Percentiles rank a stretch among this genome's conserved stretches.
Evolutionary conservation across 2,888 invertebrate genomes (phyloP).

Genomic region (Cerastoderma edule): DNA sequence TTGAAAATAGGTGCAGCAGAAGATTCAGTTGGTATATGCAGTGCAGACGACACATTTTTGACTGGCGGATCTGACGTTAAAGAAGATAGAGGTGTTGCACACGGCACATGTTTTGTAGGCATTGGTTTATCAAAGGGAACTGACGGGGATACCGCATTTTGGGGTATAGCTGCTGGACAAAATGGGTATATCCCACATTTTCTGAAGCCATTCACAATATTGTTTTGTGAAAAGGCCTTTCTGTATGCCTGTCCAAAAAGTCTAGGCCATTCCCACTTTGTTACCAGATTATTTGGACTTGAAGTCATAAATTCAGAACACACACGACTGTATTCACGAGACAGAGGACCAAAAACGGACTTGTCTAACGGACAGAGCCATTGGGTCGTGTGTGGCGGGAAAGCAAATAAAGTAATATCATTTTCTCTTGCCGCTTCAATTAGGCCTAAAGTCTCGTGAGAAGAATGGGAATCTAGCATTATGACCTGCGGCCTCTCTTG

Average conservation of each 20-base stretch:
- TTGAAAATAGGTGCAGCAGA: too few relatives aligned
- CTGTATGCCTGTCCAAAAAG: not conserved
- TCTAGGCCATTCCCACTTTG: not conserved
- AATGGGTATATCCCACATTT: not conserved
- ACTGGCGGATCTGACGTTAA: too few relatives aligned
- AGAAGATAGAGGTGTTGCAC: too few relatives aligned
- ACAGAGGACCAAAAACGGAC: not conserved
- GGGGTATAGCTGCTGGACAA: too few relatives aligned
- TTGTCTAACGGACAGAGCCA: constrained; percentile 9
- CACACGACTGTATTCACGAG: not conserved
- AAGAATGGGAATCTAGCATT: constrained; percentile 14
- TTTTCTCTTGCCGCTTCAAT: constrained; percentile 8
- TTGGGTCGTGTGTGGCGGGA: constrained; percentile 7
- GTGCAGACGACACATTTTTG: too few relatives aligned
- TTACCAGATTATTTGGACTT: constrained; percentile 1
- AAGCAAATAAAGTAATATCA: not conserved
- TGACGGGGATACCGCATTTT: too few relatives aligned
- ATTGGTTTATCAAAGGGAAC: too few relatives aligned
- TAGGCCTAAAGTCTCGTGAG: constrained; percentile 14
- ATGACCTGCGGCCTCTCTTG: constrained; percentile 15
- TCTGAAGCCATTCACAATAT: not conserved
- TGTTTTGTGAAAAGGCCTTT: not conserved
- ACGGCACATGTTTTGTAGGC: too few relatives aligned
- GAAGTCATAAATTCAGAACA: constrained; percentile 27
- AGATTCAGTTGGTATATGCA: too few relatives aligned